A percentile compares a stretch with the other conserved stretches of the same genome.
Evolutionary conservation across 2,888 invertebrate species (phyloP).

Genomic region (Allacma fusca): DNA sequence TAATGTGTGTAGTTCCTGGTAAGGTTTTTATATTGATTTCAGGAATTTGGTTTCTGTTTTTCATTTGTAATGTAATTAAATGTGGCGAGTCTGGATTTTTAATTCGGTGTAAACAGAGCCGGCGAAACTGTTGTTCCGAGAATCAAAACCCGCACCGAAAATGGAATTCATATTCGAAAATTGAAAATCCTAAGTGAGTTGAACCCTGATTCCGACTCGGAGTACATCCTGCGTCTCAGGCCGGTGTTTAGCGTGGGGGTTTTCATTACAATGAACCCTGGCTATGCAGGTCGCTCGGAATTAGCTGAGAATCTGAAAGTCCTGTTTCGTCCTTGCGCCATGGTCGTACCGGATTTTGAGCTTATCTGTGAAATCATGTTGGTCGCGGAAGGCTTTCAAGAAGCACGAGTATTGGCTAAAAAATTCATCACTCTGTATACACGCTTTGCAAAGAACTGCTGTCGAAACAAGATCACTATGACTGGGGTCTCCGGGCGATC

Average conservation of each 20-base stretch:
- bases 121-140: not conserved
- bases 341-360: constrained; percentile 98
- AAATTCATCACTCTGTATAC: constrained; percentile 97
- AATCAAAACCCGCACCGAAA: not conserved
- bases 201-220: not conserved
- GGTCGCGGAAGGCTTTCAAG: constrained; percentile 95
- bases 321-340: constrained; percentile 83
- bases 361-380: no score
- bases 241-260: constrained; percentile 83
- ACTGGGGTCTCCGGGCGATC: no score
- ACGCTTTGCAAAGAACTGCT: constrained; percentile 89
- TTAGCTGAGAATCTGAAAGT: constrained; percentile 77
- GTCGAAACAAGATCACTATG: no score
- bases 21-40: no score
- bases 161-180: not conserved
- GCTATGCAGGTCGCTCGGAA: no score
- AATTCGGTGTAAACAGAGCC: no score
- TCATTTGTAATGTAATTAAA: no score
- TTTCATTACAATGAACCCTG: constrained; percentile 99
- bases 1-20: no score
- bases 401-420: constrained; percentile 88
- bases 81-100: not conserved
- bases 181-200: not conserved
- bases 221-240: not conserved
- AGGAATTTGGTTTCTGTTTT: no score